A percentile compares a stretch with the other conserved stretches of the same genome.
These are phyloP conservation scores for Lampropteryx suffumata DNA, from an alignment of 2,888 invertebrate species.

Conservation along the genomic window DNA sequence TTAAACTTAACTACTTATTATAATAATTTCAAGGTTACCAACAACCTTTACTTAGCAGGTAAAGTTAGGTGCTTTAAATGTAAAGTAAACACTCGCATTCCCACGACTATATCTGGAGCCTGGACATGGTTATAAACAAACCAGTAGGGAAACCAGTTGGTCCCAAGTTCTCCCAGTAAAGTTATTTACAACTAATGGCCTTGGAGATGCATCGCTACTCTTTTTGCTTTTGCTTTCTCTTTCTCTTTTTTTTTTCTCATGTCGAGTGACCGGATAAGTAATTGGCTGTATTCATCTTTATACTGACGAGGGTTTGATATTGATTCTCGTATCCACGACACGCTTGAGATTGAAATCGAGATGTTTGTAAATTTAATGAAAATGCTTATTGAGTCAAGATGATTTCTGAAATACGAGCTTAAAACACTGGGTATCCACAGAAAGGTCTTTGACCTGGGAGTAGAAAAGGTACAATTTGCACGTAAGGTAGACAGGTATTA, in stretches of 20 bases:
- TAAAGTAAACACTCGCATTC: constrained; percentile 11
- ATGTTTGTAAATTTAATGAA: no score
- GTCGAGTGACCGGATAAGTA: constrained; percentile 7
- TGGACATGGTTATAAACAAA: constrained; percentile 19
- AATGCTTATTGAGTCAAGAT: no score
- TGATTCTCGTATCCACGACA: no score
- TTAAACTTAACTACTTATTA: no score
- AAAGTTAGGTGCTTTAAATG: not conserved
- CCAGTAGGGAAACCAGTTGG: constrained; percentile 22
- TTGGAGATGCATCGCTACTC: constrained; percentile 19
- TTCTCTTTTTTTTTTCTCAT: not conserved
- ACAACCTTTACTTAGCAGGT: no score
- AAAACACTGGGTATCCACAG: constrained; percentile 10
- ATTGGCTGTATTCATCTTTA: constrained; percentile 15
- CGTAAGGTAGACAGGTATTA: constrained; percentile 25
- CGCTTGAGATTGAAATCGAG: no score
- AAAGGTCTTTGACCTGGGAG: constrained; percentile 5
- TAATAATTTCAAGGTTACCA: no score
- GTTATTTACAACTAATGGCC: constrained; percentile 25
- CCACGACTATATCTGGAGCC: constrained; percentile 16
- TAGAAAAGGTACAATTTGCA: constrained; percentile 18
- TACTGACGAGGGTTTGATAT: constrained; percentile 16
- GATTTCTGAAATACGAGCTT: not conserved
- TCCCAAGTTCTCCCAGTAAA: constrained; percentile 12
- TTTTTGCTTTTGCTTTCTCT: not conserved